These are phyloP conservation scores for Murina feae DNA, from an alignment of 2,113 vertebrate species.

Conservation along the genomic window DNA sequence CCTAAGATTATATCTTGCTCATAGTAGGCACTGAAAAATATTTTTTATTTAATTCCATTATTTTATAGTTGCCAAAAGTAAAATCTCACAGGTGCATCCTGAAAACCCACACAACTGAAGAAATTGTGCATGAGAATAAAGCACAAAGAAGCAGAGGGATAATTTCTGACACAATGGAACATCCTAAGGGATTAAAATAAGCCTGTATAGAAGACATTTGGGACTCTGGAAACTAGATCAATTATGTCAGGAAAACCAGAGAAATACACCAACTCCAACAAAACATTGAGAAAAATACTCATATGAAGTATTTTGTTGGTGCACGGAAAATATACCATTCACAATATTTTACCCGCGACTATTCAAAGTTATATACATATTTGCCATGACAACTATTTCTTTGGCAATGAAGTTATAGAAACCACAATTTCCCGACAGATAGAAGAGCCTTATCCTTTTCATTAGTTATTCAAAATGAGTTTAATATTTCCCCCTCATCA, in stretches of 20 bases:
- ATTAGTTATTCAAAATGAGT: not conserved
- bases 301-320: not conserved
- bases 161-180: not conserved
- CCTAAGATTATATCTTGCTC: not conserved
- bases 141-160: not conserved
- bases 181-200: constrained; percentile 19
- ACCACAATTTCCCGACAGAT: not conserved
- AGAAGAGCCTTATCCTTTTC: not conserved
- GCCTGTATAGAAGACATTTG: not conserved
- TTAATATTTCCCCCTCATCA: not conserved
- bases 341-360: not conserved
- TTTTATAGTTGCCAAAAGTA: not conserved
- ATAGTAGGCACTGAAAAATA: not conserved
- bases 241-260: not conserved
- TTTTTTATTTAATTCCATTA: not conserved
- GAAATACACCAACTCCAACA: not conserved
- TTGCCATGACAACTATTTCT: constrained; percentile 56
- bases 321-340: not conserved
- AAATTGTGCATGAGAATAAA: not conserved
- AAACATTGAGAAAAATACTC: not conserved
- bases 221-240: not conserved
- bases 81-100: not conserved
- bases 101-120: not conserved
- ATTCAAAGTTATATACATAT: constrained; percentile 9
- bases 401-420: constrained; percentile 37